These are phyloP conservation scores for Acanthacorydalis orientalis DNA, from an alignment of 2,888 invertebrate genomes.

Conservation along the genomic window DNA sequence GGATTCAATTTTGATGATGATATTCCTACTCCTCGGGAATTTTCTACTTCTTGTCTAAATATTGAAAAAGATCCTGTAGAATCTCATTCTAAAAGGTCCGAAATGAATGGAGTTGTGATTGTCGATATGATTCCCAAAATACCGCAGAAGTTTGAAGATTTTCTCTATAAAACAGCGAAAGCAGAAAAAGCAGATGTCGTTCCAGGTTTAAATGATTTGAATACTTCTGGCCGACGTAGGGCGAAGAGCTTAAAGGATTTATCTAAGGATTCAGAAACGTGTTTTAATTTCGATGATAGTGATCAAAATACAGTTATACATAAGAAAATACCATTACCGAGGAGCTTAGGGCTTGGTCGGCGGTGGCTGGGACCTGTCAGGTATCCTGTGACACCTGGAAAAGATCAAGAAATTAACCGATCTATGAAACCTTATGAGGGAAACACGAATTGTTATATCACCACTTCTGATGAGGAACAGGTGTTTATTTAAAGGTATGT, in stretches of 20 bases:
- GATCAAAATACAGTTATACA: neutral
- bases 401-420: slow-evolving; percentile 16
- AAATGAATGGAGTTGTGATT: slow-evolving; percentile 15
- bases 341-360: slow-evolving; percentile 39
- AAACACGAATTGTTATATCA: slow-evolving; percentile 28
- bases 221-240: neutral
- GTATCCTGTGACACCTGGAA: slow-evolving; percentile 49
- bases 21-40: too few species aligned
- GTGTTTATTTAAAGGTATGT: slow-evolving; percentile 35
- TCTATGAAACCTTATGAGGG: slow-evolving; percentile 26
- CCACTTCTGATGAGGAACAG: slow-evolving; percentile 41
- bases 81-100: slow-evolving; percentile 10
- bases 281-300: neutral
- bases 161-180: neutral
- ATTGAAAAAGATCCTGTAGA: neutral
- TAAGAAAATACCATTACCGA: slow-evolving; percentile 31
- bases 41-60: neutral
- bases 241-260: too few species aligned
- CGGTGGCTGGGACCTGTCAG: slow-evolving; percentile 44
- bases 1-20: neutral
- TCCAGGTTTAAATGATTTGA: neutral
- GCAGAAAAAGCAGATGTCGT: neutral
- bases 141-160: slow-evolving; percentile 3
- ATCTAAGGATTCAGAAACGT: too few species aligned
- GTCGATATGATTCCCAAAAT: slow-evolving; percentile 22